phyloP scores from a whole-genome alignment of 2,888 invertebrate genomes.

The Eupithecia insigniata region DNA sequence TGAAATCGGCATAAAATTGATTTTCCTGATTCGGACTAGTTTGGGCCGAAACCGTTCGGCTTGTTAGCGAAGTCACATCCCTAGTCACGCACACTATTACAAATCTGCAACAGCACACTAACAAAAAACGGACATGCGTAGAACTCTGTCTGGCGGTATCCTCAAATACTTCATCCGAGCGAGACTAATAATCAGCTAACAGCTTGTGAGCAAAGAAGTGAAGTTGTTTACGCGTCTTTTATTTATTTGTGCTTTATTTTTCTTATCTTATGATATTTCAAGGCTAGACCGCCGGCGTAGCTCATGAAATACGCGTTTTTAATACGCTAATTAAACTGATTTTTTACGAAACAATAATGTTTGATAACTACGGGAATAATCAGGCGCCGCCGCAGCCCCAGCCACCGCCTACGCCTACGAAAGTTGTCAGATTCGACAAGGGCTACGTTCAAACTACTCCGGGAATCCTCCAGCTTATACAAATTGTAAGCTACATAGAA shows the following conservation, averaged over 20 bases:
- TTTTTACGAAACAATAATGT: conserved; percentile 50
- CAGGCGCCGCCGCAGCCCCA: conserved; percentile 50
- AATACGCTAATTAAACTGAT: not conserved
- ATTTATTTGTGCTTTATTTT: not conserved
- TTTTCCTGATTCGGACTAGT: too few relatives aligned
- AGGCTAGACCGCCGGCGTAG: not conserved
- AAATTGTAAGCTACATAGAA: conserved; percentile 86
- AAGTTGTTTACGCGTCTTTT: not conserved
- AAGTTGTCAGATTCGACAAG: conserved; percentile 88
- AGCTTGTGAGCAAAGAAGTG: too few relatives aligned
- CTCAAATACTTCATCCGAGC: too few relatives aligned
- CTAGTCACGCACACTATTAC: too few relatives aligned
- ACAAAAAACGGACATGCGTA: too few relatives aligned
- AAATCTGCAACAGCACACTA: too few relatives aligned
- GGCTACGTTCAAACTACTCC: conserved; percentile 87
- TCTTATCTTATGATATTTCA: not conserved
- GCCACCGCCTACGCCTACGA: conserved; percentile 82
- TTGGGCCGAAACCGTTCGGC: too few relatives aligned
- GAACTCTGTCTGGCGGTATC: too few relatives aligned
- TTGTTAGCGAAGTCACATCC: too few relatives aligned
- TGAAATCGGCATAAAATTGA: too few relatives aligned
- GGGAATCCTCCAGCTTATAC: conserved; percentile 89
- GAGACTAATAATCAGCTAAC: too few relatives aligned
- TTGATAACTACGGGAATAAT: conserved; percentile 63
- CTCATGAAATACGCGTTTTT: not conserved